Evolutionary conservation across 2,888 invertebrate species (phyloP).

Genomic region (Euclidia mi): DNA sequence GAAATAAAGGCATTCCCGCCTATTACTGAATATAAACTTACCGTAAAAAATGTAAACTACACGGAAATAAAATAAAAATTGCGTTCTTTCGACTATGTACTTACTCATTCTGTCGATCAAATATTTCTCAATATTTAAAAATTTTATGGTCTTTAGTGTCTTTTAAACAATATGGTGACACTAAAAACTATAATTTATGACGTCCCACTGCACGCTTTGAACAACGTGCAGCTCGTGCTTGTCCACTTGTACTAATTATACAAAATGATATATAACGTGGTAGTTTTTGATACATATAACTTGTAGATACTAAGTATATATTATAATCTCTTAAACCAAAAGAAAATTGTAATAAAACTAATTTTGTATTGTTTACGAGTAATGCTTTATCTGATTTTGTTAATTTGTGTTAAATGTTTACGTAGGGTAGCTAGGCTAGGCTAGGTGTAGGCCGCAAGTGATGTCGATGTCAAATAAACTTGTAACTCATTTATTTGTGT

Average conservation of each 20-base stretch:
- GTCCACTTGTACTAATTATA: constrained; percentile 45
- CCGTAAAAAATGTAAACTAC: no score
- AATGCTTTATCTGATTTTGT: constrained; percentile 47
- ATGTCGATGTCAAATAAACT: constrained; percentile 46
- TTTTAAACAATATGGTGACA: no score
- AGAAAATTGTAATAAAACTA: constrained; percentile 43
- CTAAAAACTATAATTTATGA: neutral
- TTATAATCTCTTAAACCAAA: constrained; percentile 55
- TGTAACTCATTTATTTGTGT: constrained; percentile 50
- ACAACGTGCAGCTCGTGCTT: constrained; percentile 27
- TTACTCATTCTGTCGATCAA: no score
- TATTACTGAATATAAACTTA: no score
- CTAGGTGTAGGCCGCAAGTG: constrained; percentile 27
- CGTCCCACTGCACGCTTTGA: constrained; percentile 31
- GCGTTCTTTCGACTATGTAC: no score
- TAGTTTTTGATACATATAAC: constrained; percentile 61
- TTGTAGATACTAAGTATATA: constrained; percentile 15
- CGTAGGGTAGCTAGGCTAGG: constrained; percentile 46
- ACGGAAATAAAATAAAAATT: no score
- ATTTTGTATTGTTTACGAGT: constrained; percentile 45
- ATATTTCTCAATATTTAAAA: no score
- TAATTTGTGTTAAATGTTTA: constrained; percentile 53
- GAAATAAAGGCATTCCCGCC: no score
- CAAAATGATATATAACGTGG: constrained; percentile 21
- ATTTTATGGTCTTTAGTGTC: no score